Evolutionary conservation across 2,888 invertebrate species (phyloP).

Genomic region (Hyposoter didymator): DNA sequence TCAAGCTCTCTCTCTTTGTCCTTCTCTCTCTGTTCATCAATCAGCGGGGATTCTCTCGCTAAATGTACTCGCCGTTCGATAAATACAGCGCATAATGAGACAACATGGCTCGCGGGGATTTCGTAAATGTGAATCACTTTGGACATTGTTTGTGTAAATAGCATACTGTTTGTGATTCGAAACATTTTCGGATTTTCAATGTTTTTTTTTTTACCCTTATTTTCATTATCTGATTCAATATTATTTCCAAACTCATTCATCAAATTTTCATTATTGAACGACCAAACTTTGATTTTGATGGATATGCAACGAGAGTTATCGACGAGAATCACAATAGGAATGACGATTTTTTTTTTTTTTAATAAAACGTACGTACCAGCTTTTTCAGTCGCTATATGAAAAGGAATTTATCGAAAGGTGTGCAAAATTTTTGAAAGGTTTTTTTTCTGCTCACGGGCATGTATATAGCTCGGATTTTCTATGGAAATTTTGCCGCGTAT

Average conservation of each 20-base stretch:
- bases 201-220: conserved; percentile 6
- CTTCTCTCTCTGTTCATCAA: conserved; percentile 28
- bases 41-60: conserved; percentile 41
- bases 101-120: conserved; percentile 5
- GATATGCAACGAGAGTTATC: background rate
- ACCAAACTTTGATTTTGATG: background rate
- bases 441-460: conserved; percentile 14
- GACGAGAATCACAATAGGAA: too few species aligned
- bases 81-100: conserved; percentile 48
- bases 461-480: conserved; percentile 12
- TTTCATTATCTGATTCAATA: background rate
- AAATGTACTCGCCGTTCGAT: conserved; percentile 19
- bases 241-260: background rate
- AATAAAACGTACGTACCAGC: background rate
- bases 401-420: conserved; percentile 34
- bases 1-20: conserved; percentile 2
- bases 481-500: conserved; percentile 14
- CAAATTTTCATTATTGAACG: background rate
- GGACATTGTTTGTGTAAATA: background rate
- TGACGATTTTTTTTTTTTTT: too few species aligned
- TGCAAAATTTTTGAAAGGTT: conserved; percentile 69
- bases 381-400: conserved; percentile 7
- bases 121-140: conserved; percentile 6
- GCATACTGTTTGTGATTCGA: too few species aligned
- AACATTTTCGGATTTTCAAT: background rate